A percentile compares a stretch with the other conserved stretches of the same genome.
phyloP scores from a whole-genome alignment of 2,797 vertebrate species.

The Chelon labrosus region DNA sequence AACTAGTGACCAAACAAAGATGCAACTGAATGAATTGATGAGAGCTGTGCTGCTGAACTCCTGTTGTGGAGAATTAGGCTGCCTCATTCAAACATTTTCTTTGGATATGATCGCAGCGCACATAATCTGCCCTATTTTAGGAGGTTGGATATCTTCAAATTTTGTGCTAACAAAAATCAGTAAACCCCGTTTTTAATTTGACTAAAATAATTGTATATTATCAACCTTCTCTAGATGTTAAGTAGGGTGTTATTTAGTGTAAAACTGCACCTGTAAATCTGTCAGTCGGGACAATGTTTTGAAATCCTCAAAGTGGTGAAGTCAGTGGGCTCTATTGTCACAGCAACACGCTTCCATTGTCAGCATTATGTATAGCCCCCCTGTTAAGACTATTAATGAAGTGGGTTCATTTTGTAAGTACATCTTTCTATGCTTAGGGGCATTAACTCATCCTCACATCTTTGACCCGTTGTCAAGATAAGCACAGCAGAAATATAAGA shows the following conservation, averaged over 20 bases:
- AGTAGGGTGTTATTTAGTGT: constrained; percentile 12
- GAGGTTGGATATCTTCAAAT: constrained; percentile 8
- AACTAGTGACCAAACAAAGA: constrained; percentile 37
- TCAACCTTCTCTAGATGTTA: constrained; percentile 18
- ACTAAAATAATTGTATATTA: constrained; percentile 1
- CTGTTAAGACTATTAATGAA: background rate
- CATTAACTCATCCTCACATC: constrained; percentile 20
- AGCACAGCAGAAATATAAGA: constrained; percentile 35
- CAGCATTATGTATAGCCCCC: constrained; percentile 32
- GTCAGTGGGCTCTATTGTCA: constrained; percentile 20
- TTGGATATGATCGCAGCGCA: constrained; percentile 5
- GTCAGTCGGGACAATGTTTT: background rate
- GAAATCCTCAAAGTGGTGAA: constrained; percentile 28
- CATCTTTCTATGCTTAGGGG: constrained; percentile 11
- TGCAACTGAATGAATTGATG: constrained; percentile 6
- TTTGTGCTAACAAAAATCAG: constrained; percentile 7
- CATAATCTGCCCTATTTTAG: background rate
- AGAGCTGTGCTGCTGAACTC: constrained; percentile 28
- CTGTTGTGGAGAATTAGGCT: constrained; percentile 11
- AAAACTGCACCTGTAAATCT: constrained; percentile 20
- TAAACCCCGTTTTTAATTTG: constrained; percentile 4
- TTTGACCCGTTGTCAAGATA: constrained; percentile 15
- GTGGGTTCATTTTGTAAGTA: constrained; percentile 7
- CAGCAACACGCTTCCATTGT: constrained; percentile 7
- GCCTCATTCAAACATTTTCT: constrained; percentile 13